phyloP scores from a whole-genome alignment of 1,140 invertebrate genomes.

The Ceratina australensis region DNA sequence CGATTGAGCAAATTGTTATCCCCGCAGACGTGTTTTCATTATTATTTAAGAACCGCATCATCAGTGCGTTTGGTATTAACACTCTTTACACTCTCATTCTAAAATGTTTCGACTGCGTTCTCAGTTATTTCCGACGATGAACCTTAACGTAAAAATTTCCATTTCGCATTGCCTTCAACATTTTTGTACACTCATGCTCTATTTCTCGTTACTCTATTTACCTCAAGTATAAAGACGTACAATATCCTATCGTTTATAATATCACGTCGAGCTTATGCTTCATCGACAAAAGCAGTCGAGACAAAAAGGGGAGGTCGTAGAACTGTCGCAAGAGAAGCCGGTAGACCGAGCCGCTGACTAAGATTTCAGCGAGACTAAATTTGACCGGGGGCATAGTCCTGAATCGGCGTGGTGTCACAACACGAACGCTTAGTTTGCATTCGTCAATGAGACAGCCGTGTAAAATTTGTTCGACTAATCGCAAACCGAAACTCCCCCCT shows the following conservation, averaged over 20 bases:
- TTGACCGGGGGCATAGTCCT: constrained; percentile 38
- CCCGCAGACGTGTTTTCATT: not conserved
- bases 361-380: constrained; percentile 41
- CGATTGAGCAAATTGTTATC: not conserved
- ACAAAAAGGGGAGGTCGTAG: not conserved
- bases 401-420: constrained; percentile 20
- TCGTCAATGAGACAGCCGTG: constrained; percentile 7
- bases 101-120: not conserved
- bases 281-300: constrained; percentile 15
- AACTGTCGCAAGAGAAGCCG: not conserved
- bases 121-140: not conserved
- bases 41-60: not conserved
- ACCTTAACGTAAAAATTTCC: not conserved
- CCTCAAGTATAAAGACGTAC: no score
- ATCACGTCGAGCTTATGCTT: not conserved
- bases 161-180: not conserved
- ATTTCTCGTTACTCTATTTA: no score
- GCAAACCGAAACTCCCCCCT: not conserved
- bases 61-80: not conserved
- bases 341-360: constrained; percentile 33
- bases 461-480: constrained; percentile 6
- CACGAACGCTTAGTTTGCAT: constrained; percentile 20
- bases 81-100: not conserved
- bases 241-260: constrained; percentile 2
- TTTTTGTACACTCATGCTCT: not conserved